Conservation (phyloP, 2,113 vertebrate species). For the Carassius gibelio region DNA sequence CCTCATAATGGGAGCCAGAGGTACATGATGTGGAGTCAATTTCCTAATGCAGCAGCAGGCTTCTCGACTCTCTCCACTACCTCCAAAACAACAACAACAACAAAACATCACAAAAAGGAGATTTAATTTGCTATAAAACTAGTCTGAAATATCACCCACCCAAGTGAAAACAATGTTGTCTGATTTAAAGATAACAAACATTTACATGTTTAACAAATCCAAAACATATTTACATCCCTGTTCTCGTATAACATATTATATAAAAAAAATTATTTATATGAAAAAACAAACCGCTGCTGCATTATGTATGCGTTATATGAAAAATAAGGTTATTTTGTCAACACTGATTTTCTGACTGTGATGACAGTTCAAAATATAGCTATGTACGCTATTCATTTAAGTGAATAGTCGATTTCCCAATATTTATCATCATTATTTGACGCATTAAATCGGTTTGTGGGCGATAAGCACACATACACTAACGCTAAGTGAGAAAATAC, state of each 20-base stretch:
- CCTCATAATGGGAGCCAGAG: conserved; percentile 74
- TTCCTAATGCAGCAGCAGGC: conserved; percentile 45
- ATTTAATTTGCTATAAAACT: neutral
- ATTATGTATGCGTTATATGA: neutral
- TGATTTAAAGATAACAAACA: neutral
- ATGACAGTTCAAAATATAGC: neutral
- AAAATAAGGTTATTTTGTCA: neutral
- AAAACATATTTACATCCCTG: neutral
- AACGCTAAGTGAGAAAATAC: neutral
- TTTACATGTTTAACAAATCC: neutral
- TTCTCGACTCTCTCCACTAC: conserved; percentile 28
- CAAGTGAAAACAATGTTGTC: no score
- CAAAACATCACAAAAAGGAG: neutral
- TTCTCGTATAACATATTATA: no score
- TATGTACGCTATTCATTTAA: neutral
- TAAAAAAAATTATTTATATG: no score
- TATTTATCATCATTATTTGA: neutral
- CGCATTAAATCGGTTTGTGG: neutral
- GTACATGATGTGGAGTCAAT: conserved; percentile 22
- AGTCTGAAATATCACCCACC: neutral
- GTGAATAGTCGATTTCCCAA: neutral
- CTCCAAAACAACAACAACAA: neutral
- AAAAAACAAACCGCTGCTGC: neutral
- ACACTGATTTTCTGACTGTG: neutral
- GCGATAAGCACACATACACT: neutral